These are phyloP conservation scores for Cyrtorhinus lividipennis DNA, from an alignment of 1,140 invertebrate genomes.

Conservation along the genomic window DNA sequence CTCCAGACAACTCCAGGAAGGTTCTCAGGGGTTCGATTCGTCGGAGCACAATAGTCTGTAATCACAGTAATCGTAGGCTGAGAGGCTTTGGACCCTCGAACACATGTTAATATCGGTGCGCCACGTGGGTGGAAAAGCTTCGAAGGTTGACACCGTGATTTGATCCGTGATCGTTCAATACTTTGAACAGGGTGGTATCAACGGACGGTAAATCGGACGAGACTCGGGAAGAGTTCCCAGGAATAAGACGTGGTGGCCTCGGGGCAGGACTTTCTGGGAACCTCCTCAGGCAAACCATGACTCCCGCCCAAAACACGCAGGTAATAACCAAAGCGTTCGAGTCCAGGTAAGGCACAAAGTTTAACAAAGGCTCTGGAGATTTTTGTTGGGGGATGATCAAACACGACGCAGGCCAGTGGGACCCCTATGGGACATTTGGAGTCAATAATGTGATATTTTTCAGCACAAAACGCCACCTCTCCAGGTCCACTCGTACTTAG, in stretches of 20 bases:
- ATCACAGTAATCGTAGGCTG: no score
- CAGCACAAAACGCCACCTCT: neutral
- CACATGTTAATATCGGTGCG: no score
- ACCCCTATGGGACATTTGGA: neutral
- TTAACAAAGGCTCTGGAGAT: neutral
- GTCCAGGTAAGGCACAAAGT: neutral
- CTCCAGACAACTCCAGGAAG: no score
- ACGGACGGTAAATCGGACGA: neutral
- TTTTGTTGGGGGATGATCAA: neutral
- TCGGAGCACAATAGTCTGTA: no score
- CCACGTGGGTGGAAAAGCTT: neutral
- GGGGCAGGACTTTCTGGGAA: neutral
- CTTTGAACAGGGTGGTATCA: neutral
- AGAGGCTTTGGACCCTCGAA: no score
- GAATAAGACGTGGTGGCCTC: neutral
- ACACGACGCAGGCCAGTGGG: neutral
- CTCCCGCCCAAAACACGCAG: conserved; percentile 1
- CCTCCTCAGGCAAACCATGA: neutral
- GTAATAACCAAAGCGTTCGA: neutral
- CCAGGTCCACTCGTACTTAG: no score
- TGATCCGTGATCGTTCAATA: neutral
- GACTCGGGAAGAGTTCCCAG: neutral
- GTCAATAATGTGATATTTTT: neutral
- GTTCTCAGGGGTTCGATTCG: no score
- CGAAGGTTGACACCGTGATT: conserved; percentile 1